Evolutionary conservation across 2,888 invertebrate genomes (phyloP).

Genomic region (Punctoribates punctum): DNA sequence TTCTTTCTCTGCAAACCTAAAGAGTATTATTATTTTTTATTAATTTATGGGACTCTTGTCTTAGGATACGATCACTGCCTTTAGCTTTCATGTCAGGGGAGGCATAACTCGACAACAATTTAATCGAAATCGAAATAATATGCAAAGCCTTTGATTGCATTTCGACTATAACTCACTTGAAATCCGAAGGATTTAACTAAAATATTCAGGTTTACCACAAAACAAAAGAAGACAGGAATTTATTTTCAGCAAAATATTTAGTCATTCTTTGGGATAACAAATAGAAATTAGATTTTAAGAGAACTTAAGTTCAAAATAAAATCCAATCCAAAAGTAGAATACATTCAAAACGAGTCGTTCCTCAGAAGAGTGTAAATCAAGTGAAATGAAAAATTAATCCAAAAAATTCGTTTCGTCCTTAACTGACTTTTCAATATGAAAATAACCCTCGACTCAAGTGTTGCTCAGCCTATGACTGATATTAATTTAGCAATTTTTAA

Average conservation of each 20-base stretch:
- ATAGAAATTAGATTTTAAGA: neutral
- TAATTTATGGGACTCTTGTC: slow-evolving; percentile 21
- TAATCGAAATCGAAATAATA: slow-evolving; percentile 19
- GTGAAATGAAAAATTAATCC: slow-evolving; percentile 12
- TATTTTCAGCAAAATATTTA: neutral
- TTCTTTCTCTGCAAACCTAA: neutral
- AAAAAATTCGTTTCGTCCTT: neutral
- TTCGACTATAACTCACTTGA: slow-evolving; percentile 1
- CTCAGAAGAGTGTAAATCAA: slow-evolving; percentile 2
- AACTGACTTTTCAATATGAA: neutral
- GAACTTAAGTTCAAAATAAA: neutral
- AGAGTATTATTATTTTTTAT: slow-evolving; percentile 31
- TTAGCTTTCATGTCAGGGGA: slow-evolving; percentile 10
- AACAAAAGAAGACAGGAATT: neutral
- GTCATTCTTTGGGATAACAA: neutral
- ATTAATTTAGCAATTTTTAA: slow-evolving; percentile 1
- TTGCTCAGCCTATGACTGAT: neutral
- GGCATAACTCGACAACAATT: slow-evolving; percentile 3
- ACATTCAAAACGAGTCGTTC: neutral
- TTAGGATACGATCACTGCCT: neutral
- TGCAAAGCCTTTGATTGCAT: slow-evolving; percentile 30
- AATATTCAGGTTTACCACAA: neutral
- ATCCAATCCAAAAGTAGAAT: neutral
- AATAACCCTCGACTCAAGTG: neutral
- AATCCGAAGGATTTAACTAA: slow-evolving; percentile 1